Conservation (phyloP, 2,888 invertebrate genomes). For the Folsomia manolachei region DNA sequence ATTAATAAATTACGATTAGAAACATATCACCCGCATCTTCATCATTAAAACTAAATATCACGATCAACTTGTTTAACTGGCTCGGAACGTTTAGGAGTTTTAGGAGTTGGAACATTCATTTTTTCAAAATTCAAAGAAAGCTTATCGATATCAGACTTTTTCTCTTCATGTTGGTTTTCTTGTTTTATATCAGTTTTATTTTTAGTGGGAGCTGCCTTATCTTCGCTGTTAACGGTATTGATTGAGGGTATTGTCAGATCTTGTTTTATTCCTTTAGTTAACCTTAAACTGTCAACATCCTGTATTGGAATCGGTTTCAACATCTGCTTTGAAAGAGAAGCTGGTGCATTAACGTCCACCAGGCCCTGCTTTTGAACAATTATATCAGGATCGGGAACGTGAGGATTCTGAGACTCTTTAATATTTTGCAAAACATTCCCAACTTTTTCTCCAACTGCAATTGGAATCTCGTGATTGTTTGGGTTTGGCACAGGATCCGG, state of each 20-base stretch:
- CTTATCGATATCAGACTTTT: background rate
- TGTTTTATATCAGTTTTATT: too few species aligned
- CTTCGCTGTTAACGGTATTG: too few species aligned
- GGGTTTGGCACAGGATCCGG: background rate
- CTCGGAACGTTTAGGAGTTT: background rate
- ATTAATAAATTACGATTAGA: background rate
- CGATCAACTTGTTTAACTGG: constrained; percentile 20
- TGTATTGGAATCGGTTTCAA: background rate
- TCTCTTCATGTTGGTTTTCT: too few species aligned
- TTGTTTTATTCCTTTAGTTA: too few species aligned
- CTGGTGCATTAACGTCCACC: background rate
- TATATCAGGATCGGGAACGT: background rate
- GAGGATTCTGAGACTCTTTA: background rate
- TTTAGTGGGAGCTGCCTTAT: too few species aligned
- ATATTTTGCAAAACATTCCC: background rate
- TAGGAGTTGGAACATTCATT: background rate
- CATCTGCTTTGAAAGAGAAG: background rate
- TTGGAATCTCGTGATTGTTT: background rate
- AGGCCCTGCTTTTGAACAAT: background rate
- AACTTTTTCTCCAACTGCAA: background rate
- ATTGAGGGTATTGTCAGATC: too few species aligned
- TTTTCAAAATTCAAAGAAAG: too few species aligned
- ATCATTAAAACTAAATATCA: constrained; percentile 25
- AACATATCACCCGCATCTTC: too few species aligned
- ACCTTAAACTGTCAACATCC: too few species aligned